phyloP scores from a whole-genome alignment of 2,888 invertebrate species.

The Heterodera filipjevi region DNA sequence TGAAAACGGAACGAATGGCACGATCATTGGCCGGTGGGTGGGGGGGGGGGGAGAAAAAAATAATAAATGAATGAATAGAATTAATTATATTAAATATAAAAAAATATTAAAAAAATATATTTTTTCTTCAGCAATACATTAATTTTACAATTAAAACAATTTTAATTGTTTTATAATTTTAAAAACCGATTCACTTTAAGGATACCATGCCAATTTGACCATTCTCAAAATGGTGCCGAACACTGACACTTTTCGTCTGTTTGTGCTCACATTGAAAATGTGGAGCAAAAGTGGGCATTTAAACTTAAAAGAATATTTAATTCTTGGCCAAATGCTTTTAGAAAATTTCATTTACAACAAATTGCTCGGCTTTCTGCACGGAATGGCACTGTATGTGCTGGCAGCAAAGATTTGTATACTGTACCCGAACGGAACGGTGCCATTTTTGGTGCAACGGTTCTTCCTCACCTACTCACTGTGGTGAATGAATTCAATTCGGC shows the following conservation, averaged over 20 bases:
- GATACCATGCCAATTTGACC: constrained; percentile 7
- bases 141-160: too few species aligned
- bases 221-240: constrained; percentile 11
- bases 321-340: neutral
- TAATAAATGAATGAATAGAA: too few species aligned
- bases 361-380: constrained; percentile 16
- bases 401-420: constrained; percentile 12
- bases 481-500: neutral
- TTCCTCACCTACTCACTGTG: constrained; percentile 6
- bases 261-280: constrained; percentile 8
- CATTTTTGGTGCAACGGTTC: constrained; percentile 10
- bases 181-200: neutral
- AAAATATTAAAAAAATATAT: too few species aligned
- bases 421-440: neutral
- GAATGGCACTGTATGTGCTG: constrained; percentile 18
- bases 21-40: neutral
- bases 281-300: constrained; percentile 16
- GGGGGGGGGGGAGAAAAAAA: neutral
- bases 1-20: neutral
- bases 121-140: too few species aligned
- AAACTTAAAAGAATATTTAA: neutral
- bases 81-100: too few species aligned
- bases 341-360: constrained; percentile 22
- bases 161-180: neutral
- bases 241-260: constrained; percentile 13